Evolutionary conservation across 2,888 invertebrate genomes (phyloP).

Genomic region (Acronicta psi): DNA sequence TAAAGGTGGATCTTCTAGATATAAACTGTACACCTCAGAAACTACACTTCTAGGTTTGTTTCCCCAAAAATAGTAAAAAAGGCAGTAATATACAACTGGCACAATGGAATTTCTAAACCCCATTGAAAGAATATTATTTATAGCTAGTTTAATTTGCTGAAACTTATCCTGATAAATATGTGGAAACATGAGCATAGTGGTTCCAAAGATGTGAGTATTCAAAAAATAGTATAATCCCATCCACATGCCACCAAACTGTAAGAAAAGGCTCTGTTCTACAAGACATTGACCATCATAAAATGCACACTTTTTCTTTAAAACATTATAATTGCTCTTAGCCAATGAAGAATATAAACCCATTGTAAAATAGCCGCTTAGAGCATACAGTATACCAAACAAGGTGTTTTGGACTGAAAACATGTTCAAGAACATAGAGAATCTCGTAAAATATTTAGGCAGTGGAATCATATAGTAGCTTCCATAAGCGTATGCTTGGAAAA

Average conservation of each 20-base stretch:
- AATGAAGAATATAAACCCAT: slow-evolving; percentile 92
- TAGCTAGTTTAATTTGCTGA: slow-evolving; percentile 90
- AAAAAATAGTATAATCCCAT: slow-evolving; percentile 90
- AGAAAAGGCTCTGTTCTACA: slow-evolving; percentile 91
- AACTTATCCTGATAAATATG: slow-evolving; percentile 92
- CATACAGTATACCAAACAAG: slow-evolving; percentile 88
- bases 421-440: slow-evolving; percentile 91
- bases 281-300: slow-evolving; percentile 88
- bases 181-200: slow-evolving; percentile 90
- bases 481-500: slow-evolving; percentile 92
- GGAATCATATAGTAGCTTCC: slow-evolving; percentile 91
- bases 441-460: slow-evolving; percentile 90
- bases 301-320: slow-evolving; percentile 83
- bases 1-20: slow-evolving; percentile 86
- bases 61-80: slow-evolving; percentile 91
- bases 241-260: slow-evolving; percentile 91
- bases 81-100: slow-evolving; percentile 90
- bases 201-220: slow-evolving; percentile 87
- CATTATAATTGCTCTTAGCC: slow-evolving; percentile 89
- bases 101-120: slow-evolving; percentile 89
- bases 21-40: slow-evolving; percentile 86
- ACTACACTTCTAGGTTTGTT: slow-evolving; percentile 85
- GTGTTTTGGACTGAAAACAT: slow-evolving; percentile 90
- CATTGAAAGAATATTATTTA: slow-evolving; percentile 88
- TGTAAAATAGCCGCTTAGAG: slow-evolving; percentile 90